Evolutionary conservation across 92 coral and sea anemone species (phyloP), one percentile per base, ranked within the genome.

Genomic region (Porites divaricata): DNA sequence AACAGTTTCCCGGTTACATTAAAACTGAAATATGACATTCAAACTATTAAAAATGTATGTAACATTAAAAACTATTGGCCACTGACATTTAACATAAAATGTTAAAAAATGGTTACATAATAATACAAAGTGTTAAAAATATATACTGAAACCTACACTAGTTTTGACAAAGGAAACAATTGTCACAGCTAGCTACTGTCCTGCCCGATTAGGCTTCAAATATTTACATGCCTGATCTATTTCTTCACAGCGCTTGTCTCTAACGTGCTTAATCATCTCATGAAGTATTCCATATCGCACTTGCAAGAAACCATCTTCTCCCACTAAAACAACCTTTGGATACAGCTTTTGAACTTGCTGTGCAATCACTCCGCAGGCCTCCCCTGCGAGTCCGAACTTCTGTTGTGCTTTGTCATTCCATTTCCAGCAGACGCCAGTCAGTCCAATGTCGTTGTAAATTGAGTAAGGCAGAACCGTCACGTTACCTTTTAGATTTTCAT

Each of bases 271-370:
- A 45, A 76, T 76, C 49, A 86, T 50, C 14, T 51, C 4, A 35
- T 35, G 45, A 35, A 35, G 45, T 35, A 35, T 35, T 35, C 45
- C 45, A 35, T 87, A 90, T 50, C 78, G 23, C 67, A 90, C 93
- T 24, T 80, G 56, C 8, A 76, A 50, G 82, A 82, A 90, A 11
- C 93, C 91, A 59, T 74, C 70, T 48, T 45, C 72, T 20, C 88
- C 90, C 8, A 26, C 13, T 1, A 28, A 49, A 73, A 87, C 93
- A 1, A 83, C 91, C 86, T 52, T 16, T 0, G 93, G 91, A 77
- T 90, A 90, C n/a, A 77, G 20, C 49, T 26, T 75, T 58, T 87
- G 70, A 9, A 87, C 93, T 67, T 90, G 88, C 45, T 90, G 93
- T 0, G 93, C 93, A 12, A 90, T 75, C 56, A 90, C 91, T 63